Conservation (phyloP, 2,888 invertebrate genomes). For the Platycheirus albimanus region DNA sequence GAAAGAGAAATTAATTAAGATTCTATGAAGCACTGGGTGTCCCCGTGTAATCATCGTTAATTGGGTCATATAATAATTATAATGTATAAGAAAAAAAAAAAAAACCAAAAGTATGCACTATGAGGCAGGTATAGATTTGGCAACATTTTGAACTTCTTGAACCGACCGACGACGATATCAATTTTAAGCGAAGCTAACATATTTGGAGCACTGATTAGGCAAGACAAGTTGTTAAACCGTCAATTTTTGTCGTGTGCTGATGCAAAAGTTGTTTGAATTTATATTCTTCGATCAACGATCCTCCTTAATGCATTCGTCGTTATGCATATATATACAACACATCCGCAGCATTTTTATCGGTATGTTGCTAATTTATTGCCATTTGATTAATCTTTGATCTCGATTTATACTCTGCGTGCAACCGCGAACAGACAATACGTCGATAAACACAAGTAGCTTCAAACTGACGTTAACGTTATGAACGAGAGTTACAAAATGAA, state of each 20-base stretch:
- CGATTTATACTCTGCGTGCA: conserved; percentile 61
- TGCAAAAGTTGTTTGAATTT: conserved; percentile 28
- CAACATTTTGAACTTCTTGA: conserved; percentile 23
- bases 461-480: conserved; percentile 31
- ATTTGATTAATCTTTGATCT: conserved; percentile 71
- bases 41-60: conserved; percentile 68
- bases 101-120: neutral
- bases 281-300: neutral
- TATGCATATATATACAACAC: neutral
- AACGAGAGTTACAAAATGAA: conserved; percentile 43
- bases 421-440: conserved; percentile 50
- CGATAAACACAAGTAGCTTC: conserved; percentile 56
- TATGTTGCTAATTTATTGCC: conserved; percentile 62
- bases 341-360: neutral
- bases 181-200: conserved; percentile 28
- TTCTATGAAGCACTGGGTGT: conserved; percentile 69
- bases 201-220: conserved; percentile 24
- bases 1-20: conserved; percentile 74
- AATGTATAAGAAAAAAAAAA: conserved; percentile 31
- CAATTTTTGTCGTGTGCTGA: conserved; percentile 30
- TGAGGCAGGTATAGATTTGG: conserved; percentile 5
- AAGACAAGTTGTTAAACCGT: conserved; percentile 34
- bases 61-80: conserved; percentile 66
- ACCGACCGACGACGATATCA: conserved; percentile 24
- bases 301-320: too few relatives aligned